Evolutionary conservation across 2,888 invertebrate species (phyloP).

Genomic region (Eristalis tenax): DNA sequence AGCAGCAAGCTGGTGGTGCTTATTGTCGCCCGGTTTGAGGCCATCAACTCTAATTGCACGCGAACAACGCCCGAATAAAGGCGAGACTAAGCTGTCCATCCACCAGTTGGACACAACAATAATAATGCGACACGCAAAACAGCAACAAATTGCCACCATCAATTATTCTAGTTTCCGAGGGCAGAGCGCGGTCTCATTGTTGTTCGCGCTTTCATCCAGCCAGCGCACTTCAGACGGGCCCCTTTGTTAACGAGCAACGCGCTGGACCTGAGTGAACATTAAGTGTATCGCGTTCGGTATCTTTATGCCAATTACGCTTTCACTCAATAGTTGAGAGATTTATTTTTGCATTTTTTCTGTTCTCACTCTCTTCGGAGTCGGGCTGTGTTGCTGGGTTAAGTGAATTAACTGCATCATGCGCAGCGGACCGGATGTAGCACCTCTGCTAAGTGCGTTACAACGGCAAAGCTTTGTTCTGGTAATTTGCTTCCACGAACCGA

Average conservation of each 20-base stretch:
- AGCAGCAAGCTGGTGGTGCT: neutral
- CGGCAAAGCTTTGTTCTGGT: constrained; percentile 13
- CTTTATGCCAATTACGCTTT: constrained; percentile 62
- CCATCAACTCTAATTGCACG: constrained; percentile 47
- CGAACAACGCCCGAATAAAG: neutral
- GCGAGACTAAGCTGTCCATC: constrained; percentile 33
- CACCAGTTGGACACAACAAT: constrained; percentile 33
- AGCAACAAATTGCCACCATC: constrained; percentile 41
- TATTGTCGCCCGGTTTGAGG: neutral
- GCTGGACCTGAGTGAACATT: neutral
- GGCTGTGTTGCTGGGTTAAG: constrained; percentile 5
- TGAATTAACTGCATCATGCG: constrained; percentile 2
- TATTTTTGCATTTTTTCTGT: neutral
- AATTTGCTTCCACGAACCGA: constrained; percentile 13
- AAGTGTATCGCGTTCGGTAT: constrained; percentile 21
- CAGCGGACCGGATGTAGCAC: neutral
- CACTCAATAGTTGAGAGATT: constrained; percentile 52
- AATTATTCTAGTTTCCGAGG: constrained; percentile 30
- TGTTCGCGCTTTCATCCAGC: constrained; percentile 9
- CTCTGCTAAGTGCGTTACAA: constrained; percentile 29
- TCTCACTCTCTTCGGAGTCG: constrained; percentile 1
- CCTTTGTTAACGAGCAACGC: constrained; percentile 44
- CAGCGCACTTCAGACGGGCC: constrained; percentile 4
- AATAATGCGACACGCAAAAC: constrained; percentile 15
- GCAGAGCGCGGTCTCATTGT: constrained; percentile 8